Conservation (phyloP, 2,113 vertebrate genomes). For the Ascaphus truei region DNA sequence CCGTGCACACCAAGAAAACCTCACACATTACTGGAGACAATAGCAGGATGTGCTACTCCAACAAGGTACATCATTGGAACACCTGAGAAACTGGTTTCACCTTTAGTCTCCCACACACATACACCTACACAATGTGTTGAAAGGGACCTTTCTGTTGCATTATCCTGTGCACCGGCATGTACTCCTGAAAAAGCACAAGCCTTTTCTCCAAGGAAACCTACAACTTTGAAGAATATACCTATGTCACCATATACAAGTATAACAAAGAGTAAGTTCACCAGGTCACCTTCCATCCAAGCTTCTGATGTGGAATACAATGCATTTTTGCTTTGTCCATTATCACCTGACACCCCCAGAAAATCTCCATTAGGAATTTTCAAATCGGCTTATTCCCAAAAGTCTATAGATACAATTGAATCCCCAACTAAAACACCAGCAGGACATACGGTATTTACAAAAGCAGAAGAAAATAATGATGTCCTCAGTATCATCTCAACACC, state of each 20-base stretch:
- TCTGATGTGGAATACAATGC: not conserved
- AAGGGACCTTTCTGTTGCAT: not conserved
- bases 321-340: not conserved
- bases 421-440: not conserved
- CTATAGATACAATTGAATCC: not conserved
- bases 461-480: not conserved
- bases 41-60: not conserved
- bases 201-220: not conserved
- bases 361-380: not conserved
- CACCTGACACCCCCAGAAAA: not conserved
- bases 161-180: not conserved
- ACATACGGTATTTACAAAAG: not conserved
- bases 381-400: not conserved
- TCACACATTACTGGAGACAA: not conserved
- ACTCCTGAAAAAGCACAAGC: slow-evolving; percentile 7
- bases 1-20: slow-evolving; percentile 12
- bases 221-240: not conserved
- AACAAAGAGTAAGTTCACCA: not conserved
- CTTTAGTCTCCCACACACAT: not conserved
- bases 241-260: not conserved
- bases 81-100: not conserved
- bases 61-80: not conserved
- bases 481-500: too few species aligned
- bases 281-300: not conserved
- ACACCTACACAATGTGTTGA: not conserved